phyloP scores from a whole-genome alignment of 2,797 vertebrate species.

The Eleutherodactylus coqui region DNA sequence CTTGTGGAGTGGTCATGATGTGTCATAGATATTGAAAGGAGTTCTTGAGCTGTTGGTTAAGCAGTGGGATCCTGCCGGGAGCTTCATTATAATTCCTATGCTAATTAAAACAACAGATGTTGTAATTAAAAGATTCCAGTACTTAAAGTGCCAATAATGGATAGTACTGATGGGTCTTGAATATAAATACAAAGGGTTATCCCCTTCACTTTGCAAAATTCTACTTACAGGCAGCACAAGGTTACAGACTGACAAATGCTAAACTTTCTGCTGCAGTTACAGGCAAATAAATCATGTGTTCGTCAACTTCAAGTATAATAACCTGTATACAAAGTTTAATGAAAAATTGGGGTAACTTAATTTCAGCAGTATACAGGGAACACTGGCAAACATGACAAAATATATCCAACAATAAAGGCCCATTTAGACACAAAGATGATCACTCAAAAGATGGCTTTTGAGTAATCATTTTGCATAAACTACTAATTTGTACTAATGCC shows the following conservation, averaged over 20 bases:
- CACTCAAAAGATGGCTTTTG: too few species aligned
- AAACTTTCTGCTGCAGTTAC: background rate
- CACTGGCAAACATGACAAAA: too few species aligned
- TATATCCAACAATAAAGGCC: too few species aligned
- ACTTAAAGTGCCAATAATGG: conserved; percentile 70
- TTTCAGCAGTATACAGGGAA: too few species aligned
- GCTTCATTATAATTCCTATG: conserved; percentile 71
- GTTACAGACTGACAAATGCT: background rate
- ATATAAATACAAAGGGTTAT: conserved; percentile 32
- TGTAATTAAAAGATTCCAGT: conserved; percentile 72
- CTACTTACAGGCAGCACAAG: background rate
- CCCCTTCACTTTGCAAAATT: background rate
- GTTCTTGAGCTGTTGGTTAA: conserved; percentile 62
- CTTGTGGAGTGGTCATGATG: conserved; percentile 50
- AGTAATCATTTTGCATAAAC: too few species aligned
- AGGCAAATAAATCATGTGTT: background rate
- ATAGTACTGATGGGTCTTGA: conserved; percentile 65
- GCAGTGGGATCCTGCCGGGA: conserved; percentile 65
- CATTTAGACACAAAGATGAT: too few species aligned
- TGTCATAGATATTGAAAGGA: conserved; percentile 62
- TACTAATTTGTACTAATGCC: too few species aligned
- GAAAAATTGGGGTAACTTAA: too few species aligned
- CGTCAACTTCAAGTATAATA: background rate
- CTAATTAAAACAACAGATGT: conserved; percentile 75
- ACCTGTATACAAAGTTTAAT: background rate